Evolutionary conservation across 2,888 invertebrate species (phyloP).

Genomic region (Fragum whitleyi): DNA sequence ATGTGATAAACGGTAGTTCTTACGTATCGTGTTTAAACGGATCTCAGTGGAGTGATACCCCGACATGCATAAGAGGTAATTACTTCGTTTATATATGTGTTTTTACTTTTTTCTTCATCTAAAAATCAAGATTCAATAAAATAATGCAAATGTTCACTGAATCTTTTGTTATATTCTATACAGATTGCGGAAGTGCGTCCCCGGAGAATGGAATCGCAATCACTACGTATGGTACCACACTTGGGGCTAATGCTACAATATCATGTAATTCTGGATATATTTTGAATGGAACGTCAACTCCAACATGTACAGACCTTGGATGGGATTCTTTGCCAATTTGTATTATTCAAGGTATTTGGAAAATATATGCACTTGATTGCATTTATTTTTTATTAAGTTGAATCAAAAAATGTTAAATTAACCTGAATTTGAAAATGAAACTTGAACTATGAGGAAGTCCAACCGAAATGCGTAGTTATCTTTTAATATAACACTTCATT

Average conservation of each 20-base stretch:
- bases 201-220: neutral
- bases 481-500: neutral
- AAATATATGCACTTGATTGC: too few relatives aligned
- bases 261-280: constrained; percentile 10
- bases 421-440: too few relatives aligned
- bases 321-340: constrained; percentile 7
- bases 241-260: neutral
- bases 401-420: too few relatives aligned
- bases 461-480: too few relatives aligned
- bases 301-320: constrained; percentile 6
- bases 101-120: too few relatives aligned
- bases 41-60: constrained; percentile 16
- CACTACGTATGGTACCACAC: neutral
- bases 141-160: neutral
- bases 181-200: constrained; percentile 18
- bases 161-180: neutral
- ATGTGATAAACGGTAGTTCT: constrained; percentile 14
- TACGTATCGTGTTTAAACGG: constrained; percentile 14
- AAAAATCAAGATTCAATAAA: too few relatives aligned
- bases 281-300: neutral
- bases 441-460: too few relatives aligned
- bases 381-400: too few relatives aligned
- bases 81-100: neutral
- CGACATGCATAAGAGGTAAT: constrained; percentile 6
- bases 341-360: constrained; percentile 3